phyloP scores from a whole-genome alignment of 2,113 vertebrate species.

The Carassius carassius region DNA sequence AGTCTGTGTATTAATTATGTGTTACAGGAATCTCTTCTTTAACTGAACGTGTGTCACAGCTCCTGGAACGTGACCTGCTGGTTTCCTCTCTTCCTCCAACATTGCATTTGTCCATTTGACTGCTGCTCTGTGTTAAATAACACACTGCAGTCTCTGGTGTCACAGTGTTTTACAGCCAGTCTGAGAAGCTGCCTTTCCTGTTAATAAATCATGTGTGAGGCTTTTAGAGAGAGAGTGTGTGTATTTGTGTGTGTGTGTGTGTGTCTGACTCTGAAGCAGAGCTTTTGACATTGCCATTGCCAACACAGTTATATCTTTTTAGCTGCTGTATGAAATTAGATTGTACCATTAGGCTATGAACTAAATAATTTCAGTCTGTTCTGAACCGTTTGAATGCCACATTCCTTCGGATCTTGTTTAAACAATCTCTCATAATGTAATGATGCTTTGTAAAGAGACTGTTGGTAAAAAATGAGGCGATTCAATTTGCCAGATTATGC shows the following conservation, averaged over 20 bases:
- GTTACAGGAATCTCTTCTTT: constrained; percentile 11
- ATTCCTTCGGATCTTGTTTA: neutral
- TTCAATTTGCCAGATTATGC: too few species aligned
- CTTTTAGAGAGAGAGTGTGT: constrained; percentile 12
- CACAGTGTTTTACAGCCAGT: constrained; percentile 36
- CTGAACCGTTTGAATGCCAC: neutral
- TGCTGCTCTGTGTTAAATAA: constrained; percentile 38
- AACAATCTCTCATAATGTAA: neutral
- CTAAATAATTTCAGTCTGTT: neutral
- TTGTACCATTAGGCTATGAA: neutral
- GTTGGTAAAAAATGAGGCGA: neutral
- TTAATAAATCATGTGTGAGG: constrained; percentile 46
- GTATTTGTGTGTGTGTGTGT: neutral
- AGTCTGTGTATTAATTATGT: constrained; percentile 24
- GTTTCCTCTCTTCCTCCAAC: constrained; percentile 17
- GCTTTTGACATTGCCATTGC: neutral
- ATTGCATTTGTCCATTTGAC: neutral
- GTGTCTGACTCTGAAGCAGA: neutral
- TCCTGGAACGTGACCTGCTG: constrained; percentile 2
- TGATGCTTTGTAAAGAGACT: neutral
- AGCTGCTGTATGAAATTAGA: neutral
- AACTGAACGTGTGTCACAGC: neutral
- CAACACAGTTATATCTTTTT: neutral
- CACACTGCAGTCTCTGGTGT: constrained; percentile 35
- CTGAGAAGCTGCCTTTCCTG: constrained; percentile 13